A percentile compares a stretch with the other conserved stretches of the same genome.
Conservation (phyloP, 2,113 vertebrate genomes). For the Epinephelus lanceolatus region DNA sequence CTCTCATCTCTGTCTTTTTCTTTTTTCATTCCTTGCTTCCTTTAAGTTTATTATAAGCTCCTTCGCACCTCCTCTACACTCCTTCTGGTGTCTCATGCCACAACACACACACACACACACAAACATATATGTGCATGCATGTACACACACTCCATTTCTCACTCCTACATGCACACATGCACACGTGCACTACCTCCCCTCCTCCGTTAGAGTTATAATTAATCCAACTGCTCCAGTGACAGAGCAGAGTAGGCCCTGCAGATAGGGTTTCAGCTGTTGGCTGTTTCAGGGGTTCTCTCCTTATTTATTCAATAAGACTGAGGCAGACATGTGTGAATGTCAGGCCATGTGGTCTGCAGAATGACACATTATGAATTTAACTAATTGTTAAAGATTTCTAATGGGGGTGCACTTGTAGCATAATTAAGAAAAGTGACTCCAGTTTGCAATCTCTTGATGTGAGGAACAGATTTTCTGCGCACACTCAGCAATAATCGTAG, state of each 20-base stretch:
- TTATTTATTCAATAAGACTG: constrained; percentile 57
- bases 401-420: background rate
- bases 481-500: background rate
- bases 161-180: constrained; percentile 16
- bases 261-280: constrained; percentile 76
- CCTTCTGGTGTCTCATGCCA: constrained; percentile 17
- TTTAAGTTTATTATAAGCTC: constrained; percentile 53
- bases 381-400: background rate
- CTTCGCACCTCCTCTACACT: constrained; percentile 43
- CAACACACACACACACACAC: constrained; percentile 41
- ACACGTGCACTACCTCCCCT: constrained; percentile 35
- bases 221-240: constrained; percentile 76
- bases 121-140: constrained; percentile 45
- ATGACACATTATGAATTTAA: background rate
- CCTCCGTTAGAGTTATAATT: constrained; percentile 79
- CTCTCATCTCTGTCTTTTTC: background rate
- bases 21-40: constrained; percentile 7
- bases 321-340: constrained; percentile 8
- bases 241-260: constrained; percentile 62
- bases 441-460: background rate
- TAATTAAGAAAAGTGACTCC: background rate
- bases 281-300: constrained; percentile 50
- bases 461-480: background rate
- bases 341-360: constrained; percentile 43
- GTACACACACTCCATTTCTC: constrained; percentile 46